Evolutionary conservation across 2,888 invertebrate species (phyloP), one percentile per base, ranked within the genome.

Genomic region (Epinotia brunnichana): DNA sequence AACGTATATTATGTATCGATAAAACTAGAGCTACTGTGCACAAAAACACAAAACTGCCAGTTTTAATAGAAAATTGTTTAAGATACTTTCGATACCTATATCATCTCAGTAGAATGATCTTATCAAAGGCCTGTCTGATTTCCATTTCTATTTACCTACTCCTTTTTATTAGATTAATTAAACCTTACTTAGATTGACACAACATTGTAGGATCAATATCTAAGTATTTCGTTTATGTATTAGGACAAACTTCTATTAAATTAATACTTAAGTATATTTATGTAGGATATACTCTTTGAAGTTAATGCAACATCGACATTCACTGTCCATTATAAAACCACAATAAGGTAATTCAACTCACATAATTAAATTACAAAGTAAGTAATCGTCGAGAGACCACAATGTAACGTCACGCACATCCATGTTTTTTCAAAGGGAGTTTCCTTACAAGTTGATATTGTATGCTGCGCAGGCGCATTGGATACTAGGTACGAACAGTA

Each of bases 241-340:
- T n/a, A n/a, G 29, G 44, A 44, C 15, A 17, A 39, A 41, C 10
- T 39, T 35, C 39, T 24, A 19, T 41, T 61, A 24, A 19, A 61
- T 41, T 21, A 5, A 41, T 60, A 15, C 2, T 48, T 48, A 15
- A 15, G 13, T 48, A 48, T 15, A 35, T 35, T 35, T 35, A 35
- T 35, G 35, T 35, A 35, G 35, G 35, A 29, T 44, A 15, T 44
- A 48, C n/a, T n/a, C 15, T 13, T 15, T 48, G 48, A 48, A 5
- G 48, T 48, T n/a, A n/a, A 48, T 48, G 15, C 5, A 0, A 35
- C 21, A 54, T 13, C 54, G 53, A 19, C 17, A 54, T 64, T 39
- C 35, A 66, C 56, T 41, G 54, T 66, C 19, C 17, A 59, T 59
- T 68, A 68, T 59, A 59, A 59, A 68, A 59, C 67, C 29, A 48